Evolutionary conservation across 1,140 invertebrate species (phyloP), one percentile per base, ranked within the genome.

Genomic region (Bombus balteatus): DNA sequence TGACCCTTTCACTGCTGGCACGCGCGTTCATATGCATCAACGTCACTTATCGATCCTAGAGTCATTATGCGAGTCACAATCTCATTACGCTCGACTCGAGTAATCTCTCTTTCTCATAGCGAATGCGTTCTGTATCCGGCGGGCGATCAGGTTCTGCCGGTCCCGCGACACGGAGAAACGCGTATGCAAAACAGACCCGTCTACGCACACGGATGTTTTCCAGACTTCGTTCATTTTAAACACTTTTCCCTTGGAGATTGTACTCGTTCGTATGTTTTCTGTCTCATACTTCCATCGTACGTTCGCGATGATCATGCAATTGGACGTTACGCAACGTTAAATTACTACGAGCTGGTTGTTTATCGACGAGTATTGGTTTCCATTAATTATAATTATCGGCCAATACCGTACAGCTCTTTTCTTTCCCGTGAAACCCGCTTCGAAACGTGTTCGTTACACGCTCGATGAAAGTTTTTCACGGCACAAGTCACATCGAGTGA

Each of bases 1-100:
- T 83, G 85, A 87, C 85, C 85, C 85, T 83, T 87, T 87, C 85
- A 83, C 85, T 57, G 39, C 65, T 83, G 74, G 74, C 81, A 83
- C 85, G 81, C 85, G 81, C 74, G 85, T 73, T 72, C 81, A 76
- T 71, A 82, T 77, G 81, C 81, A 72, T 83, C 74, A 76, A 83
- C 74, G 85, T 78, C 81, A 82, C 68, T 77, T 84, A 87, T 77
- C 85, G 85, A 83, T 87, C 59, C 81, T 62, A 83, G 66, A 73
- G 73, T 87, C 85, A 73, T 87, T 87, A 83, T 66, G 81, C 81
- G 73, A 66, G 66, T 68, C 81, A 76, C 85, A 86, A 86, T 82
- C 81, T 77, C 81, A 78, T 86, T 86, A 86, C 74, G 57, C 68
- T 6, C 65, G 77, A 53, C 77, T 34, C 77, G 76, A 62, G 83